Conservation (phyloP, 2,113 vertebrate genomes). For the Vireo altiloquus region DNA sequence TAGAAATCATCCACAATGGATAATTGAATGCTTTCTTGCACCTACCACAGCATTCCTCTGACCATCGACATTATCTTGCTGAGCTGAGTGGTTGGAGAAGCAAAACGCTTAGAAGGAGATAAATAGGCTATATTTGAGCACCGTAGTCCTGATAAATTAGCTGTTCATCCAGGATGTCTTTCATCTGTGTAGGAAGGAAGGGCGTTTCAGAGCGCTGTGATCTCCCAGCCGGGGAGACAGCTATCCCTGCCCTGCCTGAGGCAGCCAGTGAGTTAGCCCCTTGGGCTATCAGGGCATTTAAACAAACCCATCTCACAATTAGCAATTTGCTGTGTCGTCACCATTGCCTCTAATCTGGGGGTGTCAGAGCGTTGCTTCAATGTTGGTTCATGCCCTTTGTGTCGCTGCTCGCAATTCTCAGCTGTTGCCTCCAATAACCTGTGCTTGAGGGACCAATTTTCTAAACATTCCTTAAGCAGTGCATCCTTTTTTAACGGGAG, state of each 20-base stretch:
- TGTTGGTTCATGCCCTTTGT: not conserved
- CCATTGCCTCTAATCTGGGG: not conserved
- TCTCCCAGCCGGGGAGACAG: not conserved
- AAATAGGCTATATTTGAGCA: not conserved
- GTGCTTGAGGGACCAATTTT: not conserved
- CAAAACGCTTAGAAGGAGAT: conserved; percentile 23
- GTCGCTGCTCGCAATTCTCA: not conserved
- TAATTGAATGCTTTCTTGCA: not conserved
- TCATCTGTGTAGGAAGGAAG: conserved; percentile 31
- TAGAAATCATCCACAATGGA: not conserved
- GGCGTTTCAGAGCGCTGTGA: not conserved
- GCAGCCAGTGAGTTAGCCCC: not conserved
- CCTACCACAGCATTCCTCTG: not conserved
- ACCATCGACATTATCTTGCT: not conserved
- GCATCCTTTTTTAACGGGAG: not conserved
- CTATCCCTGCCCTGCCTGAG: not conserved
- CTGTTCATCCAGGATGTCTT: not conserved
- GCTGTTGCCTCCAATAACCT: not conserved
- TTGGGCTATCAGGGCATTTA: not conserved
- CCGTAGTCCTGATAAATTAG: conserved; percentile 14
- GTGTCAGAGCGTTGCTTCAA: not conserved
- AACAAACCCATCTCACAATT: not conserved
- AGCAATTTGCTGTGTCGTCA: not conserved
- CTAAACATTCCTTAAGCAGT: not conserved
- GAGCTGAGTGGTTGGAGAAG: conserved; percentile 22